phyloP scores from a whole-genome alignment of 2,888 invertebrate species.

The Anoplius nigerrimus region DNA sequence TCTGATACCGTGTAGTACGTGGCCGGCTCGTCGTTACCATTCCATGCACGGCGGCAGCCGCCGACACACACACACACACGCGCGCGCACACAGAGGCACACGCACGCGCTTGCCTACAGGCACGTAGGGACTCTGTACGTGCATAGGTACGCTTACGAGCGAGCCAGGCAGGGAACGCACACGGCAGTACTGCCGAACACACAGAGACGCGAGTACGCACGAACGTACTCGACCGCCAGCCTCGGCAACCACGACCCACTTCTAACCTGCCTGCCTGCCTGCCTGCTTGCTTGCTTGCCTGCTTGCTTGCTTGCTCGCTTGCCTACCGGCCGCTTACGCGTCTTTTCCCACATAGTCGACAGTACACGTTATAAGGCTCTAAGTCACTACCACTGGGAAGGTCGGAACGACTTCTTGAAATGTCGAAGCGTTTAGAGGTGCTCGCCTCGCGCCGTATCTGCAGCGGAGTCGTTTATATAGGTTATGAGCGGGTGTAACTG shows the following conservation, averaged over 20 bases:
- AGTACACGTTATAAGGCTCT: too few species aligned
- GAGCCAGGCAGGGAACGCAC: neutral
- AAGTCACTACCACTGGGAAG: too few species aligned
- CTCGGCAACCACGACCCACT: constrained; percentile 72
- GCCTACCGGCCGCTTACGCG: constrained; percentile 5
- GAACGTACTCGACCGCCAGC: constrained; percentile 39
- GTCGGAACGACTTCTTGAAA: too few species aligned
- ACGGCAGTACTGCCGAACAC: neutral
- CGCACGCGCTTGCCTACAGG: neutral
- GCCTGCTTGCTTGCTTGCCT: too few species aligned
- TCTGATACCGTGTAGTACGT: constrained; percentile 43
- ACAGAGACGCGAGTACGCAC: too few species aligned
- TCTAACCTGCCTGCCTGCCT: constrained; percentile 62
- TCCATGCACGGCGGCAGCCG: constrained; percentile 33
- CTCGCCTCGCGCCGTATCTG: too few species aligned
- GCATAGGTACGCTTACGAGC: neutral
- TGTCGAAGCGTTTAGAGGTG: too few species aligned
- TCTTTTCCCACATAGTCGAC: neutral
- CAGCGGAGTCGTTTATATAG: too few species aligned
- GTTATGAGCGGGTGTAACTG: too few species aligned
- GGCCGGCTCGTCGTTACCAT: constrained; percentile 42
- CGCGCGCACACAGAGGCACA: neutral
- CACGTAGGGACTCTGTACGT: neutral
- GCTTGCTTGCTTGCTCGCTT: too few species aligned
- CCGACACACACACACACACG: constrained; percentile 12